Evolutionary conservation across 2,888 invertebrate genomes (phyloP).

Genomic region (Stegophylla sp.): DNA sequence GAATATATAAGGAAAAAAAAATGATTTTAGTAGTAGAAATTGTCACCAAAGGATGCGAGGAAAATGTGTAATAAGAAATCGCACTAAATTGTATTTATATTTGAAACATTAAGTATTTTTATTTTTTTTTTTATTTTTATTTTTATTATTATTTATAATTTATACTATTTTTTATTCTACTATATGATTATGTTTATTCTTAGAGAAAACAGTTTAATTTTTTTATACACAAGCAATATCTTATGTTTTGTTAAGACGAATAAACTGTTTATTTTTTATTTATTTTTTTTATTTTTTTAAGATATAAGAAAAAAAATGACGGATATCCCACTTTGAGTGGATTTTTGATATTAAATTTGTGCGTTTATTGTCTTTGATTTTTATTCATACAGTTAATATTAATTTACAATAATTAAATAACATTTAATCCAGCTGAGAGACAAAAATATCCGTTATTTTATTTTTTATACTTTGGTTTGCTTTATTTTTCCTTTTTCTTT

Average conservation of each 20-base stretch:
- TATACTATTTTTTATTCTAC: conserved; percentile 56
- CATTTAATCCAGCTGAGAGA: not conserved
- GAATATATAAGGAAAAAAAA: conserved; percentile 34
- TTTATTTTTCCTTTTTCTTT: not conserved
- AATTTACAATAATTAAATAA: conserved; percentile 8
- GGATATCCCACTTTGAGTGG: no score
- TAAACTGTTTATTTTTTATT: conserved; percentile 58
- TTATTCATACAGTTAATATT: not conserved
- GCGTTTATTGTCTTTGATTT: not conserved
- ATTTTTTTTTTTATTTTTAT: conserved; percentile 24
- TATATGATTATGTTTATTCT: conserved; percentile 56
- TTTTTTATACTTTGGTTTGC: not conserved
- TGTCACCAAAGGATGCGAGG: conserved; percentile 55
- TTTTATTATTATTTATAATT: conserved; percentile 52
- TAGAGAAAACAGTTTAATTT: conserved; percentile 45
- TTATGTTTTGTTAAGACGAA: conserved; percentile 57
- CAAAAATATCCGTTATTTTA: conserved; percentile 27
- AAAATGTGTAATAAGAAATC: conserved; percentile 44
- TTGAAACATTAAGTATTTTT: conserved; percentile 48
- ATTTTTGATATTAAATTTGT: not conserved
- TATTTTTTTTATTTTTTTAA: conserved; percentile 34
- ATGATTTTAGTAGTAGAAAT: conserved; percentile 58
- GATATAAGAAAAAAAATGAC: not conserved
- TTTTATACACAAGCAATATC: conserved; percentile 52
- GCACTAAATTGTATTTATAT: conserved; percentile 48